Conservation (phyloP, 1,140 invertebrate genomes). For the Apocrypta bakeri region DNA sequence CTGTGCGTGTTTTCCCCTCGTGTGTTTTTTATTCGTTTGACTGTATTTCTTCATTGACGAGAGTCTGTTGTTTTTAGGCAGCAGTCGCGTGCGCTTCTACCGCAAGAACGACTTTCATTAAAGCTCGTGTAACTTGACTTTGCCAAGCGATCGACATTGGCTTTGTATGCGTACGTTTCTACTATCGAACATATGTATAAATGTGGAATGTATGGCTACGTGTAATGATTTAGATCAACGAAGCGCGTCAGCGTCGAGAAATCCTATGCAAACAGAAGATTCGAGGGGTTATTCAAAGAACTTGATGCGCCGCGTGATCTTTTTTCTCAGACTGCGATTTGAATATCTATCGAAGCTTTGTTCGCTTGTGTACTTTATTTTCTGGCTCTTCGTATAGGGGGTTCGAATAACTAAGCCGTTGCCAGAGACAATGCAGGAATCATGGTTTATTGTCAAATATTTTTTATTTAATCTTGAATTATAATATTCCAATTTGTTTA, state of each 20-base stretch:
- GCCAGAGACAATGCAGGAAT: no score
- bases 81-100: no score
- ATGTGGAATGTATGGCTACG: background rate
- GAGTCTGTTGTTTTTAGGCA: background rate
- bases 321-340: background rate
- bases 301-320: background rate
- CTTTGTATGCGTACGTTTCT: background rate
- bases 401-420: no score
- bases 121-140: background rate
- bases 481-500: no score
- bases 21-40: background rate
- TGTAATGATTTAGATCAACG: background rate
- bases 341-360: background rate
- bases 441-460: no score
- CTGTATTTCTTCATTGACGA: background rate
- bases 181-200: background rate
- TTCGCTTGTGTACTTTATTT: background rate
- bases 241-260: background rate
- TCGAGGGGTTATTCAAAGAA: background rate
- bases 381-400: background rate
- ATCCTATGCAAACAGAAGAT: background rate
- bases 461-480: no score
- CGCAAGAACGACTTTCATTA: background rate
- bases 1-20: no score
- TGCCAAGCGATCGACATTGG: background rate